These are phyloP conservation scores for Drepana falcataria DNA, from an alignment of 2,888 invertebrate species.

Conservation along the genomic window DNA sequence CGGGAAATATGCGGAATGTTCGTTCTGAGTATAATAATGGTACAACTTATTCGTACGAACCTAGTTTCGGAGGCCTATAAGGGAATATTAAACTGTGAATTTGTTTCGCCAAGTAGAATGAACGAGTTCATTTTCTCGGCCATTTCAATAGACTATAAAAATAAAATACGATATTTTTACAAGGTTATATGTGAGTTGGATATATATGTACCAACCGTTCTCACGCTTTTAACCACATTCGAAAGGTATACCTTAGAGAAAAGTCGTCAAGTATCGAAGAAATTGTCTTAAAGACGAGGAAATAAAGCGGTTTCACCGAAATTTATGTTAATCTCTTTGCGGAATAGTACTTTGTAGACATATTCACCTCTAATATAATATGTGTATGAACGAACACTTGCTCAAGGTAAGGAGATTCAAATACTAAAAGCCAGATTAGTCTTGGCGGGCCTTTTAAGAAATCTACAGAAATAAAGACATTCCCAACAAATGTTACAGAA, in stretches of 20 bases:
- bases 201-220: background rate
- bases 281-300: conserved; percentile 23
- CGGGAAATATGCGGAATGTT: conserved; percentile 47
- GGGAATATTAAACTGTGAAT: conserved; percentile 27
- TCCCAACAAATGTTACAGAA: conserved; percentile 77
- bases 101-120: conserved; percentile 14
- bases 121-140: conserved; percentile 14
- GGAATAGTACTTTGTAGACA: conserved; percentile 22
- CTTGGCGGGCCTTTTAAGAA: conserved; percentile 65
- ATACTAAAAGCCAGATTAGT: conserved; percentile 63
- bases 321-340: conserved; percentile 34
- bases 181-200: background rate
- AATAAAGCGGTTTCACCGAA: conserved; percentile 28
- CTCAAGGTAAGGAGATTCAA: conserved; percentile 53
- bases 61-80: conserved; percentile 27
- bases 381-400: conserved; percentile 41
- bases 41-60: conserved; percentile 24
- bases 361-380: conserved; percentile 29
- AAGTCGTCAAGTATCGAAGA: conserved; percentile 20
- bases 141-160: conserved; percentile 12
- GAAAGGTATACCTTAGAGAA: conserved; percentile 8
- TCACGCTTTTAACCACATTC: conserved; percentile 1
- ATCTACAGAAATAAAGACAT: conserved; percentile 75
- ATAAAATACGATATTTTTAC: background rate
- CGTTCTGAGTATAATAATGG: conserved; percentile 44